Percentiles rank a stretch among this genome's conserved stretches.
Evolutionary conservation across 2,888 invertebrate species (phyloP).

Genomic region (Cephus runcator): DNA sequence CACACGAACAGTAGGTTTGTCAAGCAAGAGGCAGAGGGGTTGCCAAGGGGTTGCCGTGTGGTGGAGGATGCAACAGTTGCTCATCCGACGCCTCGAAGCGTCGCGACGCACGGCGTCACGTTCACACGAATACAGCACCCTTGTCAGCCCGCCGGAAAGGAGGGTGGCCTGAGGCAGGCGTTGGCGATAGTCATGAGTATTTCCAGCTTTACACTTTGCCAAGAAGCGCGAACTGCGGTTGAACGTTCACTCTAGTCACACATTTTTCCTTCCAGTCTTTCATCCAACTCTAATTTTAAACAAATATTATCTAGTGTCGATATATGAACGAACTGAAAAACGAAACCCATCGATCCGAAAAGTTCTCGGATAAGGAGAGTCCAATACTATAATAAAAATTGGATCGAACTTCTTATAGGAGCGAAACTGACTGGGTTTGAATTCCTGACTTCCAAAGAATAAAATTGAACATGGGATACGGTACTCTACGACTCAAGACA

Average conservation of each 20-base stretch:
- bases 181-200: background rate
- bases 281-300: background rate
- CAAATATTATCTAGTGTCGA: background rate
- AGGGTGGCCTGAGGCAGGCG: background rate
- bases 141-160: background rate
- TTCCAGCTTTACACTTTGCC: background rate
- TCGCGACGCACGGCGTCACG: slow-evolving; percentile 20
- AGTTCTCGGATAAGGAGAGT: background rate
- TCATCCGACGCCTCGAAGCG: slow-evolving; percentile 35
- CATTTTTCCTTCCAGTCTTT: background rate
- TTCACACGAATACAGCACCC: background rate
- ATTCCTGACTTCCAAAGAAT: background rate
- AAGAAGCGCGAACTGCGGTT: background rate
- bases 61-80: slow-evolving; percentile 48
- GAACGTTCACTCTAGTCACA: background rate
- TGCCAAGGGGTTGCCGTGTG: slow-evolving; percentile 12
- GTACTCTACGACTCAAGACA: too few species aligned
- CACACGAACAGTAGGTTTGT: slow-evolving; percentile 5
- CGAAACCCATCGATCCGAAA: background rate
- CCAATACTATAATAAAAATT: background rate
- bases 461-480: background rate
- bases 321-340: background rate
- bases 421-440: background rate
- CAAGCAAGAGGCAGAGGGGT: slow-evolving; percentile 6
- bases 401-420: background rate